Evolutionary conservation across 2,888 invertebrate species (phyloP).

Genomic region (Drosophila prostipennis): DNA sequence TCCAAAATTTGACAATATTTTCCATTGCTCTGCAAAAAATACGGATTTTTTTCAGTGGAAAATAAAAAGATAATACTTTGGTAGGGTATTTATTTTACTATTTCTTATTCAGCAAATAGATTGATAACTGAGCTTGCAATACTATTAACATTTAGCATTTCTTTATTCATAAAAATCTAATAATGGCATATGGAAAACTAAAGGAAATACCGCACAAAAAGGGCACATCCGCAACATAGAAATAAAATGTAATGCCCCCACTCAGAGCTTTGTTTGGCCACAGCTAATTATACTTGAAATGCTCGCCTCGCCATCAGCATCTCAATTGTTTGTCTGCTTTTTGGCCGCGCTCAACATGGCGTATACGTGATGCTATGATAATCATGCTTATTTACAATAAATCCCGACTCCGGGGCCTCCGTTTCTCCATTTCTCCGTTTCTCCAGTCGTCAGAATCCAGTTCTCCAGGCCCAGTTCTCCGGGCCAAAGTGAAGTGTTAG

Average conservation of each 20-base stretch:
- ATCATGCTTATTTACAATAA: conserved; percentile 79
- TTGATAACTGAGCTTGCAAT: too few relatives aligned
- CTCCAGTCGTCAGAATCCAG: not conserved
- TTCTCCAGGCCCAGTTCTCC: not conserved
- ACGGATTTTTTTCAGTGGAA: too few relatives aligned
- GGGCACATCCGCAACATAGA: not conserved
- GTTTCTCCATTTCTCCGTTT: conserved; percentile 5
- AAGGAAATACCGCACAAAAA: conserved; percentile 21
- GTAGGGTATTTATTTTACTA: too few relatives aligned
- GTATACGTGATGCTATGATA: conserved; percentile 78
- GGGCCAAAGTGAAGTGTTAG: conserved; percentile 68
- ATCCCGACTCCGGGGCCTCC: conserved; percentile 59
- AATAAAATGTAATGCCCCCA: conserved; percentile 3
- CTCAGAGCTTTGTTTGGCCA: not conserved
- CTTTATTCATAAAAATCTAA: not conserved
- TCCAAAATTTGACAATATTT: too few relatives aligned
- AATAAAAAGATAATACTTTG: too few relatives aligned
- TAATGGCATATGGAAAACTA: not conserved
- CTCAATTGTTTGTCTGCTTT: conserved; percentile 8
- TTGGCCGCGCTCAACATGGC: conserved; percentile 49
- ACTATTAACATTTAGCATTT: not conserved
- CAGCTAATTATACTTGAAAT: conserved; percentile 32
- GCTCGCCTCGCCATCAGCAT: conserved; percentile 19
- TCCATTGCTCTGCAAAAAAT: too few relatives aligned
- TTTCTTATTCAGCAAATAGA: too few relatives aligned